phyloP scores from a whole-genome alignment of 2,797 vertebrate species.

The Todus mexicanus region DNA sequence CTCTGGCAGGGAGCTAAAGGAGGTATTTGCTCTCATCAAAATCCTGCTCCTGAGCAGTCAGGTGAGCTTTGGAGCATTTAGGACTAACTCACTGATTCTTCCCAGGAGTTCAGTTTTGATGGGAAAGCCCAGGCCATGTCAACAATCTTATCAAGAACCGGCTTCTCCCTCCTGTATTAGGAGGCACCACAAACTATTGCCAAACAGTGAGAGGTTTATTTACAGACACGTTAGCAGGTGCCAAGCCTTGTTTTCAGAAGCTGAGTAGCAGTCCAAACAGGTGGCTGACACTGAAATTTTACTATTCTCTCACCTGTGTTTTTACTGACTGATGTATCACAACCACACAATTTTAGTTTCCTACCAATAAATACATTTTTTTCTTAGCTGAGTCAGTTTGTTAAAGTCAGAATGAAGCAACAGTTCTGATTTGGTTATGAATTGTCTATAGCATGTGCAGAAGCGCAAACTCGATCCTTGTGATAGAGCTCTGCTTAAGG shows the following conservation, averaged over 20 bases:
- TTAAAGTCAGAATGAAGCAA: neutral
- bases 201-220: neutral
- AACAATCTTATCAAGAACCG: conserved; percentile 10
- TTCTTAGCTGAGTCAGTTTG: neutral
- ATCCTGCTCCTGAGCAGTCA: neutral
- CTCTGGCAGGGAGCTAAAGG: neutral
- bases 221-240: neutral
- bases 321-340: neutral
- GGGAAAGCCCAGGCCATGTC: neutral
- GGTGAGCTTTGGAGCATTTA: neutral
- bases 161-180: neutral
- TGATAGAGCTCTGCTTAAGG: neutral
- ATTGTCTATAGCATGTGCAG: accelerated
- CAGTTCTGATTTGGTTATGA: neutral
- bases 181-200: neutral
- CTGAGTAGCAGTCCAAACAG: neutral
- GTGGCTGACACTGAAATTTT: neutral
- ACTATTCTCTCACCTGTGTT: neutral
- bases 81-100: neutral
- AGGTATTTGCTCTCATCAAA: neutral
- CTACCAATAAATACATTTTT: neutral
- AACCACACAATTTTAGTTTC: neutral
- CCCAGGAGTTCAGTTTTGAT: neutral
- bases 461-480: neutral
- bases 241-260: neutral